Evolutionary conservation across 2,797 vertebrate genomes (phyloP).

Genomic region (Trachurus trachurus): DNA sequence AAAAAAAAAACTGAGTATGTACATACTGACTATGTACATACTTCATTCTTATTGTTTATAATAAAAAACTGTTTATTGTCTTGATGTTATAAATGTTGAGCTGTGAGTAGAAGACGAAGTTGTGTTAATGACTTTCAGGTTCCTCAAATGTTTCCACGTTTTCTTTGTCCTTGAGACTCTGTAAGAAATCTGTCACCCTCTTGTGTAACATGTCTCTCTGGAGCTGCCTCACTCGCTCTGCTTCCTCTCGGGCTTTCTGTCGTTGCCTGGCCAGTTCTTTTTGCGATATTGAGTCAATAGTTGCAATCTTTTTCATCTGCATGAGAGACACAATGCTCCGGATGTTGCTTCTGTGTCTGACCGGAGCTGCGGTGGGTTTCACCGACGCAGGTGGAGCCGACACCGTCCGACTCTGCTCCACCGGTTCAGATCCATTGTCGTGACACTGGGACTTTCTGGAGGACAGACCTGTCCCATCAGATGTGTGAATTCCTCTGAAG

Average conservation of each 20-base stretch:
- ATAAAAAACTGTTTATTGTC: background rate
- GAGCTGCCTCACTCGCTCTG: slow-evolving; percentile 61
- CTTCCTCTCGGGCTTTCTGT: slow-evolving; percentile 66
- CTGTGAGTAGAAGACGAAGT: background rate
- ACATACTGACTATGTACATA: slow-evolving; percentile 17
- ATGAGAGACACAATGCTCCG: slow-evolving; percentile 77
- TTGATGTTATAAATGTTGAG: background rate
- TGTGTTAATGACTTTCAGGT: background rate
- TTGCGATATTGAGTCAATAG: slow-evolving; percentile 85
- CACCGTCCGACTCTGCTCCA: slow-evolving; percentile 44
- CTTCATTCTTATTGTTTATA: background rate
- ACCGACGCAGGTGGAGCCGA: slow-evolving; percentile 50
- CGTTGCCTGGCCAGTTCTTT: slow-evolving; percentile 76
- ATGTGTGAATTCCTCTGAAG: slow-evolving; percentile 28
- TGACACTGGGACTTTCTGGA: slow-evolving; percentile 40
- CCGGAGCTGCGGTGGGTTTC: slow-evolving; percentile 6
- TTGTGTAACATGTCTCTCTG: slow-evolving; percentile 78
- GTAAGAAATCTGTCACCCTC: slow-evolving; percentile 80
- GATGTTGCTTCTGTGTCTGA: slow-evolving; percentile 47
- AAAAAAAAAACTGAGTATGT: too few relatives aligned
- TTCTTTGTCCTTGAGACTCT: slow-evolving; percentile 60
- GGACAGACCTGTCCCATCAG: slow-evolving; percentile 26
- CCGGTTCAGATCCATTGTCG: background rate
- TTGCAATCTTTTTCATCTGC: slow-evolving; percentile 83
- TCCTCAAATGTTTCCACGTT: background rate